phyloP scores from a whole-genome alignment of 2,888 invertebrate genomes.

The Diarsia brunnea region DNA sequence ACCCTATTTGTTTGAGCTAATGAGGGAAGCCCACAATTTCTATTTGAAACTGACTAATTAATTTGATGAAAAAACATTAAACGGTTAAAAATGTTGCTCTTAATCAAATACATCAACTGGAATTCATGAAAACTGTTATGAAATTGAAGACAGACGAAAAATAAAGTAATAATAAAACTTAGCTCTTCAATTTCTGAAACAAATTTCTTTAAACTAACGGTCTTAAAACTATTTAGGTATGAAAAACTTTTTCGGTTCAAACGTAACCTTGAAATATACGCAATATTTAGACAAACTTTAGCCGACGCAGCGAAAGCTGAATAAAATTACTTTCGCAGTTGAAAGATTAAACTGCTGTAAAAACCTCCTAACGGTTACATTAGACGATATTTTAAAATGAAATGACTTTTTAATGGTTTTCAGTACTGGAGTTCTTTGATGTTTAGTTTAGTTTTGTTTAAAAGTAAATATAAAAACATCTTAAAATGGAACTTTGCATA shows the following conservation, averaged over 20 bases:
- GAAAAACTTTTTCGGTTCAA: not conserved
- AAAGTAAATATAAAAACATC: not conserved
- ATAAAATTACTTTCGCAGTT: not conserved
- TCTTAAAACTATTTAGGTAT: not conserved
- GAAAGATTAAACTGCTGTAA: slow-evolving; percentile 3
- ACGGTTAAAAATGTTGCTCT: not conserved
- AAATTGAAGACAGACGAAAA: not conserved
- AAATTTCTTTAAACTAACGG: not conserved
- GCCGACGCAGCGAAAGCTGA: not conserved
- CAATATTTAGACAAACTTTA: not conserved
- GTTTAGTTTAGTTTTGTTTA: not conserved
- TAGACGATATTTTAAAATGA: not conserved
- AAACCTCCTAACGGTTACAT: not conserved
- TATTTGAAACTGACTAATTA: not conserved
- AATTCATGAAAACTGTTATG: not conserved
- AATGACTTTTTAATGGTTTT: slow-evolving; percentile 3
- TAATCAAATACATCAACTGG: not conserved
- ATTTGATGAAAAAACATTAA: slow-evolving; percentile 9
- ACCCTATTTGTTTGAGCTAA: slow-evolving; percentile 1
- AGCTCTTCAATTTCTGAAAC: not conserved
- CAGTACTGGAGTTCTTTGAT: not conserved
- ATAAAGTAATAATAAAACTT: not conserved
- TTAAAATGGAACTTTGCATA: not conserved
- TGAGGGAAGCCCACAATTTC: not conserved
- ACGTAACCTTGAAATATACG: not conserved